Evolutionary conservation across 2,888 invertebrate genomes (phyloP), one percentile per base, ranked within the genome.

Genomic region (Neocrepidodera transversa): DNA sequence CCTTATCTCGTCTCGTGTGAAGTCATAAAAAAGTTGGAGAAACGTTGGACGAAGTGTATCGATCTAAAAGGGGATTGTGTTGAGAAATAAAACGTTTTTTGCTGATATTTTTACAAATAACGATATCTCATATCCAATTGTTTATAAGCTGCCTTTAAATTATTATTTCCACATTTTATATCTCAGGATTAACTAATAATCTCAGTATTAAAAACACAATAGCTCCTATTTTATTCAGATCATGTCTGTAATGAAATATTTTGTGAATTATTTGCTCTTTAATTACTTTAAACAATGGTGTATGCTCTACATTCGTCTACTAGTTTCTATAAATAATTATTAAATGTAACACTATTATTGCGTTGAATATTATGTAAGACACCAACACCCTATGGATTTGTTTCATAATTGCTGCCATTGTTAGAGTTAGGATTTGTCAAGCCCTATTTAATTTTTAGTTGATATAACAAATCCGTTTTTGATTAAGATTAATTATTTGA

Each of bases 231-330:
- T 40, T 40, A 40, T 40, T 40, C n/a, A 40, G 20, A 40, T 40
- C 40, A 20, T 14, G 10, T 16, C 4, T 38, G 2, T 30, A 47
- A 30, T 17, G 30, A 47, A 47, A 47, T 32, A n/a, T 32, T 32
- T 32, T 32, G 32, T 8, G 40, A 40, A 49, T 10, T 35, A 14
- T 35, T 14, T 23, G 4, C 20, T 49, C 23, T 13, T 32, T 32
- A n/a, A 49, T 49, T 49, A 49, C 18, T 13, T 8, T 11, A 23
- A 38, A 50, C 50, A 50, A 50, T 50, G 26, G 38, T 1, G 38
- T n/a, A n/a, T 38, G 50, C 38, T 50, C 50, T 38, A 50, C 38
- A 38, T 50, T 50, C 38, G 14, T n/a, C 26, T n/a, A 38, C 38
- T 16, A 26, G 20, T 50, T 49, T 49, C 23, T 14, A 20, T 17